Evolutionary conservation across 2,113 vertebrate species (phyloP), one percentile per base, ranked within the genome.

Genomic region (Sinosuthora webbiana): DNA sequence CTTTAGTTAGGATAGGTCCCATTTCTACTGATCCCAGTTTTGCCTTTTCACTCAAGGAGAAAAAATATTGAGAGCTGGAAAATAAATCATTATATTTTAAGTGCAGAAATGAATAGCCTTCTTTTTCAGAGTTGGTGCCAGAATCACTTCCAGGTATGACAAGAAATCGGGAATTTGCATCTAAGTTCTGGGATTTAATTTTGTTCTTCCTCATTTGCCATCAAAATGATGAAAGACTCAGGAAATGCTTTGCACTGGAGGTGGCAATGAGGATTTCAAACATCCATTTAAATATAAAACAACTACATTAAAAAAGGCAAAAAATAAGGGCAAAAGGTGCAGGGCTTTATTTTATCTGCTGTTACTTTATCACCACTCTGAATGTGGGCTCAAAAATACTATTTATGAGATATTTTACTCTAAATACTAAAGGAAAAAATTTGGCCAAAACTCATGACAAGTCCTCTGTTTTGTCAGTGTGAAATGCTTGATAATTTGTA

Each of bases 401-500:
- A 35, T 69, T 85, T 82, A 70, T 68, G 41, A 53, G 50, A 95
- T 84, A 87, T 45, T 89, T 95, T 79, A 79, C 33, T 59, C 31
- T 91, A 89, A 91, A 78, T 63, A 89, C 18, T 52, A 82, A 83
- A 39, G 84, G 69, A 82, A 35, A 70, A 95, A 87, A 76, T 71
- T 76, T 93, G 42, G 82, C 83, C 45, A 68, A 94, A 95, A 87
- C 41, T 95, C 73, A 20, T 74, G 92, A 59, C 42, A 89, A 92
- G 74, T 75, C 70, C 33, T 89, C 88, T 93, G 45, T 95, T 96
- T 94, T 94, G 84, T 95, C 93, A 87, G 89, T 92, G 95, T 94
- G 87, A 97, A 97, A 95, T 80, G 77, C 68, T 94, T 97, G 94
- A 95, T 93, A 95, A 98, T 97, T 97, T 95, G 91, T 96, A 97